phyloP scores from a whole-genome alignment of 2,888 invertebrate genomes.

The Merodon equestris region DNA sequence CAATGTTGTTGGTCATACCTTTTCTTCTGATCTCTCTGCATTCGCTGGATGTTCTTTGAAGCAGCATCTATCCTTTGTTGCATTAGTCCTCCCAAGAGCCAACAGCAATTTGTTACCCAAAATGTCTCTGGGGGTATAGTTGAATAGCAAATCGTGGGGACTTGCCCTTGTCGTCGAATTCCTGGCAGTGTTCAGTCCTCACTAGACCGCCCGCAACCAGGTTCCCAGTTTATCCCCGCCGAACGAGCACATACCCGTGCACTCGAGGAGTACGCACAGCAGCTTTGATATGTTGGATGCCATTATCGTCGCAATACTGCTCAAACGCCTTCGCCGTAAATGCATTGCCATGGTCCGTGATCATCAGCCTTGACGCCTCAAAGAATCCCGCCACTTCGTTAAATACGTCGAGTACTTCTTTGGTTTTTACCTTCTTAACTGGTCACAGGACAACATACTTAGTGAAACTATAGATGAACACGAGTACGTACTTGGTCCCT shows the following conservation, averaged over 20 bases:
- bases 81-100: constrained; percentile 2
- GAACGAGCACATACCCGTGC: constrained; percentile 61
- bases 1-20: constrained; percentile 19
- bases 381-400: constrained; percentile 66
- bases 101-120: constrained; percentile 1
- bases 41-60: not conserved
- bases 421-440: constrained; percentile 13
- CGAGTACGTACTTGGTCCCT: constrained; percentile 24
- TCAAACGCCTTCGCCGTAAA: constrained; percentile 68
- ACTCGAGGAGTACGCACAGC: constrained; percentile 68
- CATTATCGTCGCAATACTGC: constrained; percentile 61
- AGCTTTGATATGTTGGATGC: constrained; percentile 69
- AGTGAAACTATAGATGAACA: constrained; percentile 21
- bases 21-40: constrained; percentile 3
- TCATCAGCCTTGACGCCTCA: constrained; percentile 69
- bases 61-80: constrained; percentile 1
- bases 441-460: constrained; percentile 21
- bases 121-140: constrained; percentile 20
- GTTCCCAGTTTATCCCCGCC: constrained; percentile 27
- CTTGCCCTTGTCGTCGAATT: constrained; percentile 9
- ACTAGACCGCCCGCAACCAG: constrained; percentile 28
- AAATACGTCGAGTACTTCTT: constrained; percentile 47
- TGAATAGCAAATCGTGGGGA: too few relatives aligned
- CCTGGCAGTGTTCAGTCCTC: constrained; percentile 20
- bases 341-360: constrained; percentile 71